Base-by-base conservation (phyloP, 2,113 vertebrate genomes). In the Tragelaphus buxtoni region DNA sequence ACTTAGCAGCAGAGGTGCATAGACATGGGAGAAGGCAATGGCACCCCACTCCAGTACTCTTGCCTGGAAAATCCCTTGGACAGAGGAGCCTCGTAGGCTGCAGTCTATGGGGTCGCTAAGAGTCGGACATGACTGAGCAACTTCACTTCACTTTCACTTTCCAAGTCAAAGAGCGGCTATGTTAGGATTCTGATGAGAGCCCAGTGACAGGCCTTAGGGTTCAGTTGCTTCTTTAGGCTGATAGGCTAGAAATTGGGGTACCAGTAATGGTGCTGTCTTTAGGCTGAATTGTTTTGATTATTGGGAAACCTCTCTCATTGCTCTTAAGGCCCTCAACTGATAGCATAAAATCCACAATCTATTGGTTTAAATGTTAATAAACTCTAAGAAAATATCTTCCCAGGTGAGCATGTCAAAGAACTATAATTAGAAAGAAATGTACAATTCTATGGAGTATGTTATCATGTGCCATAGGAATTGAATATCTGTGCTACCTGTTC, bases 191-290 rank as follows among this genome's bases (percentile, higher is more conserved):
- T 65, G 7, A 17, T n/a, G 32, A n/a, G 16, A n/a, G 16, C 32
- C 61, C 8, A n/a, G 60, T 65, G 16, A 65, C 61, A 65, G 16
- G 61, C 32, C 1, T n/a, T 65, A 65, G 61, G 61, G 16, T n/a
- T 1, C 16, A 65, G 7, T 9, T 63, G 30, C 61, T 63, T 63
- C 61, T n/a, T 63, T 63, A 63, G 30, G 61, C 30, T 63, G 30
- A 63, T 16, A n/a, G 61, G 30, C 61, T 63, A 7, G 61, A 63
- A 32, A 63, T n/a, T n/a, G 61, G 7, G 14, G 30, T 17, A 63
- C 61, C 3, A 63, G 14, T 63, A n/a, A 63, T 63, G 61, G 30
- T 2, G 14, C 1, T 7, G 0, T 63, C 7, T 63, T 63, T 0
- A 63, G 14, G 30, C 30, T n/a, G 30, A 63, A n/a, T 4, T 63